phyloP scores from a whole-genome alignment of 2,113 vertebrate genomes.

The Centropus bengalensis region DNA sequence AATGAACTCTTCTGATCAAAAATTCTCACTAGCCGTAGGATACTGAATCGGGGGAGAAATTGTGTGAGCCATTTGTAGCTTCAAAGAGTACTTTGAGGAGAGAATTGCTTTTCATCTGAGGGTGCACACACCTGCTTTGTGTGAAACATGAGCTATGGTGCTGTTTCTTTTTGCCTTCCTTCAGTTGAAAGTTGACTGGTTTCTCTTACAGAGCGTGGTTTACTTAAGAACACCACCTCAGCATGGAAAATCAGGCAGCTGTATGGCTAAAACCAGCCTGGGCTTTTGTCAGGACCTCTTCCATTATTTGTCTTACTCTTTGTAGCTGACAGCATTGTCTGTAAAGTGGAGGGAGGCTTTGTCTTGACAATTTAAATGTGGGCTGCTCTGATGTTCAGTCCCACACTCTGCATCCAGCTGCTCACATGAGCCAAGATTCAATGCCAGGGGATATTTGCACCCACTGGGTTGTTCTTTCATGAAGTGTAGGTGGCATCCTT shows the following conservation, averaged over 20 bases:
- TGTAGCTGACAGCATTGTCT: neutral
- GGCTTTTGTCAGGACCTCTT: neutral
- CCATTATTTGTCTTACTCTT: neutral
- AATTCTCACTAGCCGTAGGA: neutral
- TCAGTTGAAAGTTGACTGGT: neutral
- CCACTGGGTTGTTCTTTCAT: neutral
- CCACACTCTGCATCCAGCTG: neutral
- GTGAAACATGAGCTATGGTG: neutral
- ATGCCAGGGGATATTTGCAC: neutral
- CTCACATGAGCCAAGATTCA: neutral
- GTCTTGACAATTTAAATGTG: accelerated
- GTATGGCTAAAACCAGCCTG: neutral
- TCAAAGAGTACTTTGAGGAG: accelerated
- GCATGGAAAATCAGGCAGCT: neutral
- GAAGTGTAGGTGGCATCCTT: neutral
- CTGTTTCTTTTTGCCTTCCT: neutral
- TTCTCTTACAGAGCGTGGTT: neutral
- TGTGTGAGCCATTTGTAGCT: neutral
- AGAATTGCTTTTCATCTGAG: neutral
- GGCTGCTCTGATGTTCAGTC: neutral
- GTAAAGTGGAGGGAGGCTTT: neutral
- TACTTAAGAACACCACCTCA: neutral
- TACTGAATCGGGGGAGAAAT: neutral
- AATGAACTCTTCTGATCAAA: neutral
- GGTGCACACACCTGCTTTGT: neutral